Evolutionary conservation across 2,888 invertebrate species (phyloP), one percentile per base, ranked within the genome.

Genomic region (Tetranychus truncatus): DNA sequence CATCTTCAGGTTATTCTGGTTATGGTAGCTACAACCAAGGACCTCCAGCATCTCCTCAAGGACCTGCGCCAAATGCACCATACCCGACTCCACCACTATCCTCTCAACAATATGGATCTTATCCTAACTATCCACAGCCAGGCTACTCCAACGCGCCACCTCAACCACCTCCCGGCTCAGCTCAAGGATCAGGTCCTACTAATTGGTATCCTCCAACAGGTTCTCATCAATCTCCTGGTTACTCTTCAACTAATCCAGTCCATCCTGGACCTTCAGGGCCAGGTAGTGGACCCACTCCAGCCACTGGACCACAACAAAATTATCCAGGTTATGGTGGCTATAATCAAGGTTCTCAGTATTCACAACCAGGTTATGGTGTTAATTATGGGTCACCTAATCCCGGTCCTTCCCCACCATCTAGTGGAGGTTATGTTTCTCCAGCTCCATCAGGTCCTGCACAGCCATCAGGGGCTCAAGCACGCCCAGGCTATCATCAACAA

Each of bases 21-120:
- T 72, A 72, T 72, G 72, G 72, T 6, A 20, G 18, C 7, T 72
- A 72, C 20, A 72, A 72, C 34, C 72, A 72, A 72, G 72, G 72
- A 69, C 69, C 69, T 20, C 69, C 69, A 69, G 69, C 21, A 24
- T 34, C 69, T 69, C 69, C 69, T 9, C 69, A 69, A 69, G 34
- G 69, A 24, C 72, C 72, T 45, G 20, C 44, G 15, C 45, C 34
- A 44, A 24, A n/a, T 18, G 11, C 34, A 15, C 45, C 34, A 4
- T 34, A 44, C 45, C 72, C 34, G 18, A 34, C 72, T 72, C 72
- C 72, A n/a, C 72, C 34, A 34, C 6, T n/a, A 24, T 44, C 72
- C 20, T 24, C 34, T 20, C 69, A 69, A 69, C 69, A 18, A 24
- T 24, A 69, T 20, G 20, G 34, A 24, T 69, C 69, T 20, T 24